Base-by-base conservation (phyloP, 2,888 invertebrate genomes). In the Venustoraphidia nigricollis region DNA sequence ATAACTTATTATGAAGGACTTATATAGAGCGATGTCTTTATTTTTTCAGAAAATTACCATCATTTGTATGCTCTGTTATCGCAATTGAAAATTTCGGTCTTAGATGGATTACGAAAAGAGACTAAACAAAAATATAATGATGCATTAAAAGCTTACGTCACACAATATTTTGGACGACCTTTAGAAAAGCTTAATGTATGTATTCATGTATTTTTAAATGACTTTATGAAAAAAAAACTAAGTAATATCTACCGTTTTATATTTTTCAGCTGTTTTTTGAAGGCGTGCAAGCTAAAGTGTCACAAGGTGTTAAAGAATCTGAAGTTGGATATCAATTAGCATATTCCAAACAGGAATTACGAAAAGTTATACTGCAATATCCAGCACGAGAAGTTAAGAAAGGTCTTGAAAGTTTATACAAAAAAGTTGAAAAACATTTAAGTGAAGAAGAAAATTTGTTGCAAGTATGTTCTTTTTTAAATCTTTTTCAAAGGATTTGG, bases 321-420 rank as follows among this genome's bases (percentile, higher is more conserved):
- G 97, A 98, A 74, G 91, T 98, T 48, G 91, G 95, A 62, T 98
- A 92, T 72, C 96, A 97, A 71, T 81, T 94, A 70, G 94, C 93
- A 37, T 97, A 88, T 69, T 94, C 92, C 64, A 94, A 96, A 70
- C 92, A 93, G 69, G 96, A 97, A 70, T 73, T 98, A 56, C 78
- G 93, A 49, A 90, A 93, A 67, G 89, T 95, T 41, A 93, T 96
- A 51, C 86, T 85, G 56, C 85, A 93, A 64, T 97, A 97, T 73
- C 95, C 96, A 3, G 84, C 83, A 8, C 81, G 86, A 60, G 85
- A 93, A 77, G 92, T 95, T 13, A 93, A 93, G 68, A 87, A 85
- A 64, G 91, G 93, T 2, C 71, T 96, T 53, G 94, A 95, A 67
- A 82, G 88, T 60, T 73, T 97, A 52, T 95, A 93, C 67, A 86